Percentiles rank a stretch among this genome's conserved stretches.
Evolutionary conservation across 2,888 invertebrate genomes (phyloP).

Genomic region (Pherbina coryleti): DNA sequence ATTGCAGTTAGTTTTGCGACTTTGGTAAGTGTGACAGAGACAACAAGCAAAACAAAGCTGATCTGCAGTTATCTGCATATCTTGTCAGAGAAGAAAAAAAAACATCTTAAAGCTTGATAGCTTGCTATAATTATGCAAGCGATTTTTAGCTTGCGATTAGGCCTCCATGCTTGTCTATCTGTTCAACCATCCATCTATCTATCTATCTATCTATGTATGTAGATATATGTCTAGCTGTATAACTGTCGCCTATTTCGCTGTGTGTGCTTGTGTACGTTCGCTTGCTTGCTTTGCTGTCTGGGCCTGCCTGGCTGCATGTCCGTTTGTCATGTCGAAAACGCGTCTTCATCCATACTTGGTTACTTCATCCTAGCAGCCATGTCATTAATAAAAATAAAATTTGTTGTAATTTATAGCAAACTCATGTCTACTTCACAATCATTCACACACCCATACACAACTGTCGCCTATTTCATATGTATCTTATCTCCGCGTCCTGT

Average conservation of each 20-base stretch:
- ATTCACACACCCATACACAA: not conserved
- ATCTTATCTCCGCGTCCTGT: not conserved
- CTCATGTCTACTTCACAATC: not conserved
- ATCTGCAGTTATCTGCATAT: not conserved
- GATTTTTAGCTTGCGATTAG: not conserved
- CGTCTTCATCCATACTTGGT: no score
- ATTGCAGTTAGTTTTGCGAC: not conserved
- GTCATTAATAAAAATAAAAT: not conserved
- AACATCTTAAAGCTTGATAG: not conserved
- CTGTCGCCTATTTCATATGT: not conserved
- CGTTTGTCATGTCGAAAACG: no score
- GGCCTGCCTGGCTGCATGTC: no score
- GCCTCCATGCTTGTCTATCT: not conserved
- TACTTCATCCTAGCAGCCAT: not conserved
- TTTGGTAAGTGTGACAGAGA: not conserved
- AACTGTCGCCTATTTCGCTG: not conserved
- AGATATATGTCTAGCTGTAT: not conserved
- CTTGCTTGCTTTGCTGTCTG: not conserved
- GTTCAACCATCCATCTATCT: not conserved
- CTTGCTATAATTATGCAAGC: conserved; percentile 11
- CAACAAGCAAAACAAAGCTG: not conserved
- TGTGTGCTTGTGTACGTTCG: not conserved
- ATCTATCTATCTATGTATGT: not conserved
- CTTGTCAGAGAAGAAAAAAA: not conserved
- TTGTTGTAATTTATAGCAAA: not conserved